Base-by-base conservation (phyloP, 2,888 invertebrate species). In the Calameuta pallipes region DNA sequence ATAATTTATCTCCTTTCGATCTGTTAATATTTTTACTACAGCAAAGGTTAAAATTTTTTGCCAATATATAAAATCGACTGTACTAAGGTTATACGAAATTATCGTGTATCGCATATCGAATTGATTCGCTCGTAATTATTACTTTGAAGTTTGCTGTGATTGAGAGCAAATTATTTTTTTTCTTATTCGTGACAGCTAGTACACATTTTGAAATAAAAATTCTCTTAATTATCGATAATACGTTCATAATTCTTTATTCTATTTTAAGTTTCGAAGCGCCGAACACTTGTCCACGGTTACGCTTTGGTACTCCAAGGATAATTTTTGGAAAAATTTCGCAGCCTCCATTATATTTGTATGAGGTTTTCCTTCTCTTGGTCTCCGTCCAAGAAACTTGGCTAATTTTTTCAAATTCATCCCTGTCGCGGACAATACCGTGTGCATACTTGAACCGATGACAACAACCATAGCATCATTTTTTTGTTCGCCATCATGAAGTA, bases 401-500 rank as follows among this genome's bases (percentile, higher is more conserved):
- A 87, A 33, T 69, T 81, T 83, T 73, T 69, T 78, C 74, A 86
- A 56, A 74, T 74, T 78, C 23, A 73, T 75, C 23, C 82, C 80
- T 3, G 78, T 69, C 77, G 79, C 80, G n/a, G 76, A 76, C 71
- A 87, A 74, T 30, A 84, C 80, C 23, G 76, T 77, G 9, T 69
- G 71, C 84, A 85, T 85, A 30, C 56, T 73, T 0, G 83, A 12
- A 23, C 76, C 75, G 6, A 84, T 82, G 4, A 76, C 68, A n/a
- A 83, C 76, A 76, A 87, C 79, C 76, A 80, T 79, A 0, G 80
- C 85, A 1, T 74, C 73, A 41, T 77, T 77, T 56, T 76, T 83
- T 4, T 75, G 37, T 71, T 80, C 83, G 37, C 80, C 71, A 35
- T 85, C 87, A 75, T 86, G 83, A 34, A 86, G 75, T 68, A 86